phyloP scores from a whole-genome alignment of 2,888 invertebrate species.

The Leucozona laternaria region DNA sequence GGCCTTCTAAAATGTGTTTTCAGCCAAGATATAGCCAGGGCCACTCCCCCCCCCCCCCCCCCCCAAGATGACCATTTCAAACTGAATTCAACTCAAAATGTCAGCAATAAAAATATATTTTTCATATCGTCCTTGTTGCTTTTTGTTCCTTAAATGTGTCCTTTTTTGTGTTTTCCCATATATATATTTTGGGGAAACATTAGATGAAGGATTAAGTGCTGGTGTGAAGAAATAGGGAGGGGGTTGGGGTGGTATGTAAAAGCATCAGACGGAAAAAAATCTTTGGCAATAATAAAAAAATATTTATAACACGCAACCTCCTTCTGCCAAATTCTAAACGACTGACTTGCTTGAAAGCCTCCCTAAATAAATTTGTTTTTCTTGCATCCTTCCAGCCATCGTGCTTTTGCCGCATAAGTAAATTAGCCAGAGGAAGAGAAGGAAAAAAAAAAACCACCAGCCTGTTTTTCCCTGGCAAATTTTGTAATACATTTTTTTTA shows the following conservation, averaged over 20 bases:
- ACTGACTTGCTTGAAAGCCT: constrained; percentile 63
- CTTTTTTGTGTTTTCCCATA: background rate
- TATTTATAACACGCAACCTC: constrained; percentile 74
- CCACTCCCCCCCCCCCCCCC: too few relatives aligned
- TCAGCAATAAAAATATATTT: constrained; percentile 72
- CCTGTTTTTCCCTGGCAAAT: constrained; percentile 40
- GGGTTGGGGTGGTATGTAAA: background rate
- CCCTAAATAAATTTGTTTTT: constrained; percentile 44
- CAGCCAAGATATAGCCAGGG: constrained; percentile 15
- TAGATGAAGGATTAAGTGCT: constrained; percentile 59
- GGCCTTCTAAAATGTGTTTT: constrained; percentile 14
- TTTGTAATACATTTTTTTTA: constrained; percentile 42
- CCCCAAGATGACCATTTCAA: constrained; percentile 56
- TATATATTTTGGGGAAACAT: constrained; percentile 38
- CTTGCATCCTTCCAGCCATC: constrained; percentile 12
- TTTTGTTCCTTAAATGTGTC: background rate
- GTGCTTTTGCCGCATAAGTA: constrained; percentile 72
- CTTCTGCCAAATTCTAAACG: constrained; percentile 63
- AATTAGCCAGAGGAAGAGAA: constrained; percentile 42
- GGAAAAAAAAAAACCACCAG: constrained; percentile 18
- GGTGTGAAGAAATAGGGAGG: constrained; percentile 14
- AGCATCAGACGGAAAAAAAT: constrained; percentile 22
- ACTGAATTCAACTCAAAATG: constrained; percentile 66
- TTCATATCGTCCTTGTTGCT: constrained; percentile 63
- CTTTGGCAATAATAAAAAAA: constrained; percentile 69